phyloP scores from a whole-genome alignment of 2,888 invertebrate genomes.

The Galerucella calmariensis region DNA sequence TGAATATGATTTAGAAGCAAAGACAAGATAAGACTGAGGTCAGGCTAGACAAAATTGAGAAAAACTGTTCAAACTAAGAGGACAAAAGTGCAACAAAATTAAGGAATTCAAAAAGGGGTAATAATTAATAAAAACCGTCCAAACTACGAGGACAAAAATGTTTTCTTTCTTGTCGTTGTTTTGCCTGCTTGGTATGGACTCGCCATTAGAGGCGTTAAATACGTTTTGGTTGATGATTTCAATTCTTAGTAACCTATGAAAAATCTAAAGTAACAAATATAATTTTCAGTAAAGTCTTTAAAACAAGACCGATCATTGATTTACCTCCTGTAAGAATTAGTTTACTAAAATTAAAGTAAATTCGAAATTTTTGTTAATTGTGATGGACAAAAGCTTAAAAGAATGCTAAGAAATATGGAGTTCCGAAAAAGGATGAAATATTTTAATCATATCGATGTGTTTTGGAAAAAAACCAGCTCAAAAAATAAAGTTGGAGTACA shows the following conservation, averaged over 20 bases:
- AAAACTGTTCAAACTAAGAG: too few species aligned
- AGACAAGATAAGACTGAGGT: too few species aligned
- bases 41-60: too few species aligned
- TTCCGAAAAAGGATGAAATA: not conserved
- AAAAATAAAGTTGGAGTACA: not conserved
- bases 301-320: constrained; percentile 23
- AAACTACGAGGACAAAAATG: too few species aligned
- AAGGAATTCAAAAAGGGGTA: too few species aligned
- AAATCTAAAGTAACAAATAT: not conserved
- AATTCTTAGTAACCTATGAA: not conserved
- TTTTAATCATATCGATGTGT: too few species aligned
- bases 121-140: too few species aligned
- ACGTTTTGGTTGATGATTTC: too few species aligned
- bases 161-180: not conserved
- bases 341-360: not conserved
- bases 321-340: not conserved
- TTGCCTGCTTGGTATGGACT: not conserved
- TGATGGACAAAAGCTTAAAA: not conserved
- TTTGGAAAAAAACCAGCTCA: too few species aligned
- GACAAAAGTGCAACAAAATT: too few species aligned
- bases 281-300: not conserved
- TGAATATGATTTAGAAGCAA: too few species aligned
- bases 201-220: too few species aligned
- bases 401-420: constrained; percentile 2
- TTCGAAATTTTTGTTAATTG: not conserved